A percentile compares a stretch with the other conserved stretches of the same genome.
Evolutionary conservation across 2,113 vertebrate species (phyloP).

Genomic region (Zosterops lateralis): DNA sequence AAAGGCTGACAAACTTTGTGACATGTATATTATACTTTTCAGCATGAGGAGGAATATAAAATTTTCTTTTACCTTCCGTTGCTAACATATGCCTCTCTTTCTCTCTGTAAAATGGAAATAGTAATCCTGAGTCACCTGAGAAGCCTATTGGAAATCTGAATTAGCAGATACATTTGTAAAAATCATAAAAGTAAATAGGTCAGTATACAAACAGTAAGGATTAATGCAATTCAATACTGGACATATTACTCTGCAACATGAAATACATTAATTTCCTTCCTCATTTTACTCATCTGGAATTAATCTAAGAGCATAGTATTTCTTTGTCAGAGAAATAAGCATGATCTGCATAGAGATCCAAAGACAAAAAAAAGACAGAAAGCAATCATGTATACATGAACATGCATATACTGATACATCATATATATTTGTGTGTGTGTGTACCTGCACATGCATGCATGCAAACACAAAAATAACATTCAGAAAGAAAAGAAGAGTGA

Average conservation of each 20-base stretch:
- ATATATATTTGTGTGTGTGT: background rate
- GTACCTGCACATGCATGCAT: accelerated
- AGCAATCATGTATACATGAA: background rate
- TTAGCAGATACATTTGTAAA: background rate
- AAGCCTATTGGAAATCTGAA: background rate
- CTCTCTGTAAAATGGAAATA: background rate
- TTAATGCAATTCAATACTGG: background rate
- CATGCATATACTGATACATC: background rate
- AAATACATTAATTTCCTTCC: background rate
- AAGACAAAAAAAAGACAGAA: background rate
- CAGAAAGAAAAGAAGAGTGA: background rate
- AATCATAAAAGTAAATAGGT: background rate
- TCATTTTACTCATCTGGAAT: background rate
- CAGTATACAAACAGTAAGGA: background rate
- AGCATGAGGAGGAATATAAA: background rate
- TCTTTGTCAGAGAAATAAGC: background rate
- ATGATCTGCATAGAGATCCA: background rate
- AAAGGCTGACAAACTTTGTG: background rate
- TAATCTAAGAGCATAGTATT: background rate
- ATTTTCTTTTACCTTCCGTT: background rate
- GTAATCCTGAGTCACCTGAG: background rate
- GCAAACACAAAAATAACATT: background rate
- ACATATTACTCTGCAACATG: background rate
- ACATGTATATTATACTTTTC: background rate
- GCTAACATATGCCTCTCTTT: background rate